Percentiles rank a stretch among this genome's conserved stretches.
Conservation (phyloP, 2,888 invertebrate species). For the Lypha dubia region DNA sequence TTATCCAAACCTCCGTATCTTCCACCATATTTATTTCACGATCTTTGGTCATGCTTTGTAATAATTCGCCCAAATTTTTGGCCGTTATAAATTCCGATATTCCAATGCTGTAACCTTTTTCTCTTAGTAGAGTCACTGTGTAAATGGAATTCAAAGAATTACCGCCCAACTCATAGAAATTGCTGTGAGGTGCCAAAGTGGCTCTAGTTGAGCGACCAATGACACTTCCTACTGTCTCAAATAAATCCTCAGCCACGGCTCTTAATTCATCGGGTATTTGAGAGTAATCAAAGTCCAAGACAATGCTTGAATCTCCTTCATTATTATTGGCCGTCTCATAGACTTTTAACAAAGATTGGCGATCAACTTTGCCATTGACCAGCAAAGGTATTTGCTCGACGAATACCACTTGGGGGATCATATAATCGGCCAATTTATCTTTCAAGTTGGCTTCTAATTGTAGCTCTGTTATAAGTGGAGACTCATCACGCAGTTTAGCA, state of each 20-base stretch:
- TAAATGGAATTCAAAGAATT: conserved; percentile 94
- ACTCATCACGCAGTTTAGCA: conserved; percentile 84
- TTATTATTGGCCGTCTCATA: conserved; percentile 89
- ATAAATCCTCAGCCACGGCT: conserved; percentile 87
- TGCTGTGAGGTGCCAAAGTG: conserved; percentile 86
- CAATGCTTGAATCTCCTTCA: conserved; percentile 83
- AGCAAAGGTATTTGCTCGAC: conserved; percentile 90
- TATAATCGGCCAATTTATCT: conserved; percentile 88
- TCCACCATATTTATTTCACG: conserved; percentile 78
- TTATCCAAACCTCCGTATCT: conserved; percentile 77
- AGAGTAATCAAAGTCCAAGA: conserved; percentile 87
- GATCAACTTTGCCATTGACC: conserved; percentile 94
- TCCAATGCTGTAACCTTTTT: conserved; percentile 91
- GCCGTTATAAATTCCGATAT: conserved; percentile 92
- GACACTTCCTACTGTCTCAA: conserved; percentile 90
- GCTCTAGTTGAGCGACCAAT: conserved; percentile 87
- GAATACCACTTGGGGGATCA: conserved; percentile 91
- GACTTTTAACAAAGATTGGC: conserved; percentile 89
- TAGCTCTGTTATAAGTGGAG: conserved; percentile 84
- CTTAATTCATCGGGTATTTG: conserved; percentile 86
- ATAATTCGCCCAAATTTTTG: conserved; percentile 87
- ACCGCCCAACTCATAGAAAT: conserved; percentile 93
- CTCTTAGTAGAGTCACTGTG: conserved; percentile 90
- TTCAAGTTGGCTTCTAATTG: conserved; percentile 88
- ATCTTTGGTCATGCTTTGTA: conserved; percentile 85